A percentile compares a stretch with the other conserved stretches of the same genome.
These are phyloP conservation scores for Frieseomelitta varia DNA, from an alignment of 1,140 invertebrate species.

Conservation along the genomic window DNA sequence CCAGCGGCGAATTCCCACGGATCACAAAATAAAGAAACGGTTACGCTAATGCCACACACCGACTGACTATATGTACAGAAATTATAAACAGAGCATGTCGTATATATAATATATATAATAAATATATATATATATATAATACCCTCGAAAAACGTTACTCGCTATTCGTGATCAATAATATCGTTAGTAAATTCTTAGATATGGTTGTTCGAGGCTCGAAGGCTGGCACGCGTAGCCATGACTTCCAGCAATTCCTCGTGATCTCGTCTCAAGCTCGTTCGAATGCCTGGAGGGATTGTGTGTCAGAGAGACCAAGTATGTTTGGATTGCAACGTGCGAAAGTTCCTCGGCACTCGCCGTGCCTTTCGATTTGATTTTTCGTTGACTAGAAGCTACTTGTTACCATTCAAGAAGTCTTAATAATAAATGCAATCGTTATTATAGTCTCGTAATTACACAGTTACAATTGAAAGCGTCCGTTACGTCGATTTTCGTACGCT, in stretches of 20 bases:
- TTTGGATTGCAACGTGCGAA: background rate
- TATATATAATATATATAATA: constrained; percentile 46
- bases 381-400: constrained; percentile 9
- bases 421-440: background rate
- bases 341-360: no score
- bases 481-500: background rate
- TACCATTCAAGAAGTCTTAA: background rate
- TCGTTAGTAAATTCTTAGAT: constrained; percentile 70
- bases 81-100: constrained; percentile 53
- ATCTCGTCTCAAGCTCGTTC: constrained; percentile 10
- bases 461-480: background rate
- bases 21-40: constrained; percentile 62
- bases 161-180: constrained; percentile 51
- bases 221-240: constrained; percentile 60
- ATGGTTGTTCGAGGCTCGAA: constrained; percentile 68
- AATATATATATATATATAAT: constrained; percentile 41
- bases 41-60: constrained; percentile 61
- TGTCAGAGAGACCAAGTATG: background rate
- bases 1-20: constrained; percentile 49
- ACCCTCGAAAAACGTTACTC: constrained; percentile 59
- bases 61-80: constrained; percentile 70
- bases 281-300: constrained; percentile 4
- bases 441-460: background rate
- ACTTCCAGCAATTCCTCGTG: background rate
- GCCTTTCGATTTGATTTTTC: background rate